Evolutionary conservation across 1,140 invertebrate species (phyloP).

Genomic region (Meloidogyne floridensis): DNA sequence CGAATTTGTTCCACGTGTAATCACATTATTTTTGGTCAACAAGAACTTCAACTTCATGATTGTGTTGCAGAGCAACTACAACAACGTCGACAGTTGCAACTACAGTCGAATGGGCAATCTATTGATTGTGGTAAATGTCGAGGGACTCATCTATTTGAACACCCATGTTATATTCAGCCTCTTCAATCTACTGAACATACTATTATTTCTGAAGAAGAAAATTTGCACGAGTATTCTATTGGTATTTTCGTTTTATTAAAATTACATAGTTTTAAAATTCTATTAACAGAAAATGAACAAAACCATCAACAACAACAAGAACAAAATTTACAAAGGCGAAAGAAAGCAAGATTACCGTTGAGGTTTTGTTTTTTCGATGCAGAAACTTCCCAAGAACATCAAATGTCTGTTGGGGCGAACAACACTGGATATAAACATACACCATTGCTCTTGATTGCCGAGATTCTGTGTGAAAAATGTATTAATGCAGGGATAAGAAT

Average conservation of each 20-base stretch:
- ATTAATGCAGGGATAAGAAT: not conserved
- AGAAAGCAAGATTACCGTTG: no score
- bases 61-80: no score
- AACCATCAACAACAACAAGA: no score
- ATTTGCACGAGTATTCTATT: not conserved
- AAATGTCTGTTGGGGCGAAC: no score
- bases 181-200: not conserved
- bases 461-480: not conserved
- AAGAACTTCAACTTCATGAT: not conserved
- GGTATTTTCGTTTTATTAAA: no score
- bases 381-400: not conserved
- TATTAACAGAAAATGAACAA: no score
- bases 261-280: no score
- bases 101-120: not conserved
- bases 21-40: not conserved
- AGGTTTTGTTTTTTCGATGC: not conserved
- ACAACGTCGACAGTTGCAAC: not conserved
- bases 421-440: no score
- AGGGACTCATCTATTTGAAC: not conserved
- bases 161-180: constrained; percentile 21
- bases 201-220: not conserved
- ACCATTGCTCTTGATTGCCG: no score
- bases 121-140: not conserved
- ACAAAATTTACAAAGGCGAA: no score
- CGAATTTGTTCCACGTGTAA: not conserved